Percentiles rank a stretch among this genome's conserved stretches.
Evolutionary conservation across 2,888 invertebrate genomes (phyloP).

Genomic region (Drosophila maculinotata): DNA sequence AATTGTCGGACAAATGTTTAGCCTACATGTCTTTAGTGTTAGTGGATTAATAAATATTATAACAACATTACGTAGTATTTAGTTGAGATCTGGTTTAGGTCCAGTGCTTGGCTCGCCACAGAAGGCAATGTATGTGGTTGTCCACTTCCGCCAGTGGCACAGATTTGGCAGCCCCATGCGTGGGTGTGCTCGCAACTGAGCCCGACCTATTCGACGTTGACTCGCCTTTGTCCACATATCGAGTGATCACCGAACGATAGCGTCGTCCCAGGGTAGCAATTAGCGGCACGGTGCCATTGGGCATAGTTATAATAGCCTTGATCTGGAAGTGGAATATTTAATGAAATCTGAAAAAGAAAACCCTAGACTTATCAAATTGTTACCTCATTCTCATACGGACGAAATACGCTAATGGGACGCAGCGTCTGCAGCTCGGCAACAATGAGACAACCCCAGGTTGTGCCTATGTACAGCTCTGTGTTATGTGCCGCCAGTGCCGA

Average conservation of each 20-base stretch:
- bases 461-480: conserved; percentile 94
- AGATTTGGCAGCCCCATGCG: conserved; percentile 70
- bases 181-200: conserved; percentile 65
- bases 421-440: conserved; percentile 93
- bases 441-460: conserved; percentile 97
- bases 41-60: conserved; percentile 46
- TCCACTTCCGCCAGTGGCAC: conserved; percentile 80
- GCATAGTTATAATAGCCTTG: conserved; percentile 88
- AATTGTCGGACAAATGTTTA: conserved; percentile 9
- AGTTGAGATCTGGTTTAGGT: conserved; percentile 74
- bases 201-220: conserved; percentile 23
- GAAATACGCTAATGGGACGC: conserved; percentile 95
- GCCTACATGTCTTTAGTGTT: conserved; percentile 8
- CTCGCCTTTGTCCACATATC: conserved; percentile 87
- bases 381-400: conserved; percentile 94
- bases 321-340: conserved; percentile 84
- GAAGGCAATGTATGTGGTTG: conserved; percentile 83
- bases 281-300: conserved; percentile 85
- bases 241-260: conserved; percentile 91
- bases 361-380: conserved; percentile 43
- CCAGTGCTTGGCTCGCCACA: conserved; percentile 84
- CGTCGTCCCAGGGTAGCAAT: conserved; percentile 93
- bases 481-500: conserved; percentile 88
- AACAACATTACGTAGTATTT: conserved; percentile 38
- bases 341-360: no score